Base-by-base conservation (phyloP, 2,113 vertebrate genomes). In the Antigone vipio region DNA sequence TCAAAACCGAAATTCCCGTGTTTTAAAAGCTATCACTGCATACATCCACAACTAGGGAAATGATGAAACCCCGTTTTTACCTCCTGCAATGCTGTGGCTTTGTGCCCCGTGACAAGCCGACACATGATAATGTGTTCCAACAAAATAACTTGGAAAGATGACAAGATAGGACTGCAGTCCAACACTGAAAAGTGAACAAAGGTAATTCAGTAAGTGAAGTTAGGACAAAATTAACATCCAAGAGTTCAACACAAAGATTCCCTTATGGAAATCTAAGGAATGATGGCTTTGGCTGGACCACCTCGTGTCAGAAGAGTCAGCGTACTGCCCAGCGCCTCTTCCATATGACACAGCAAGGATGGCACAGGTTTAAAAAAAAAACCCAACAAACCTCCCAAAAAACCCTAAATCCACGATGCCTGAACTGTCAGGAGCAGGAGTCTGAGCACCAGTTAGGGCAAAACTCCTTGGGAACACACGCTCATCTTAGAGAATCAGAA, bases 101-200 rank as follows among this genome's bases (percentile, higher is more conserved):
- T 99, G 98, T 99, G 99, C 14, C 99, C 99, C 0, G 99, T 99
- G 84, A 99, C 99, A 2, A 99, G 99, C 60, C 99, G 98, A 95
- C 99, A 99, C 99, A 99, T 99, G 97, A 99, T 99, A 95, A 99
- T 99, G 97, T 99, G 99, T 67, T 99, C 99, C 97, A 99, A 97
- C 72, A 99, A 89, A 96, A 99, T 99, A 59, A 99, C 99, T 98
- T 99, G 99, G 98, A 99, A 99, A 45, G 99, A 99, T 6, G 99
- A 99, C 75, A 99, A 98, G 97, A 99, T 99, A 21, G 99, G 99
- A 96, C 99, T 99, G 98, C 99, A 99, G 98, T 99, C 99, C 89
- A 99, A 97, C 99, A 99, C 99, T 99, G 94, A 17, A 76, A 56
- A 42, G 45, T 72, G 27, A 95, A 66, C 16, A 22, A 14, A 55